phyloP scores from a whole-genome alignment of 1,140 invertebrate genomes.

The Macrobrachium nipponense region DNA sequence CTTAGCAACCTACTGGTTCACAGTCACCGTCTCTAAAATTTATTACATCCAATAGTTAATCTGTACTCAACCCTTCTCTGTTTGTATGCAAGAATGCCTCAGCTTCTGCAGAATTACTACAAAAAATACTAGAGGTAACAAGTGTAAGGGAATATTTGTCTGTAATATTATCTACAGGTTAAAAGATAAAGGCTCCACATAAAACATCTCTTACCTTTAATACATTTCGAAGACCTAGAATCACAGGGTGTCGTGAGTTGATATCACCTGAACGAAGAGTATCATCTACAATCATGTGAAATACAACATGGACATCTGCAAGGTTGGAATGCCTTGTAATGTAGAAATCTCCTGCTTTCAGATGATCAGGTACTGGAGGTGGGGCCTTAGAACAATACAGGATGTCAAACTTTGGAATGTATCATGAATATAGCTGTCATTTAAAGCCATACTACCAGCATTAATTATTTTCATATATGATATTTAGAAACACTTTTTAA shows the following conservation, averaged over 20 bases:
- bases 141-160: too few species aligned
- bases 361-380: conserved; percentile 40
- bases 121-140: too few species aligned
- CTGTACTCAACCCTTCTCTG: too few species aligned
- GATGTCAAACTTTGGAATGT: background rate
- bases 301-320: conserved; percentile 92
- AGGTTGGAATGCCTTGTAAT: conserved; percentile 96
- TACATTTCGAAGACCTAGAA: conserved; percentile 93
- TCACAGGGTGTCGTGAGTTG: conserved; percentile 94
- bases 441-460: too few species aligned
- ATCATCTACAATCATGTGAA: conserved; percentile 90
- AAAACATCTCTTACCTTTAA: conserved; percentile 75
- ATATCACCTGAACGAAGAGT: conserved; percentile 79
- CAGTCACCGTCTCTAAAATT: too few species aligned
- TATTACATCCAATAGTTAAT: too few species aligned
- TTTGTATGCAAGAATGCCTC: too few species aligned
- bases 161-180: too few species aligned
- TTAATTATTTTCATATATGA: too few species aligned
- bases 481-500: too few species aligned
- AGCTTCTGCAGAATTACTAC: too few species aligned
- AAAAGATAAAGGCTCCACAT: background rate
- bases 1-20: too few species aligned
- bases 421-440: background rate
- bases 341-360: conserved; percentile 86
- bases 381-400: conserved; percentile 47